Percentiles rank a stretch among this genome's conserved stretches.
phyloP scores from a whole-genome alignment of 1,140 invertebrate species.

The Akabosia matsudoensis region DNA sequence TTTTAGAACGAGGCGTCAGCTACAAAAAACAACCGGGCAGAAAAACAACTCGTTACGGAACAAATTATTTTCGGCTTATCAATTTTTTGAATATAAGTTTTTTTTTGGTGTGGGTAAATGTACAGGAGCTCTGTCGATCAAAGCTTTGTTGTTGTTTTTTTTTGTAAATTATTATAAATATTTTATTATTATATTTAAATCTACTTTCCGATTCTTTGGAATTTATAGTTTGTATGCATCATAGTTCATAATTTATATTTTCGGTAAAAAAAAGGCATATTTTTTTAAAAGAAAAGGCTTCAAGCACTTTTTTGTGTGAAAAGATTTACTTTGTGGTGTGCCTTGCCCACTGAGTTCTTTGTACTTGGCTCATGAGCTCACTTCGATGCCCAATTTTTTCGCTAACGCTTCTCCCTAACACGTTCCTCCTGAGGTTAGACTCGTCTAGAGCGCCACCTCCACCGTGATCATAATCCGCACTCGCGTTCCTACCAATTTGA shows the following conservation, averaged over 20 bases:
- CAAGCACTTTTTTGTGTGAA: background rate
- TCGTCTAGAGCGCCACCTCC: background rate
- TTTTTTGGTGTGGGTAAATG: too few relatives aligned
- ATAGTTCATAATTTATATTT: background rate
- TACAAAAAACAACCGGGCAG: constrained; percentile 13
- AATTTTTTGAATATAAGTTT: too few relatives aligned
- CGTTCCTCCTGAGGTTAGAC: constrained; percentile 33
- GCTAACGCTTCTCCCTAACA: constrained; percentile 74
- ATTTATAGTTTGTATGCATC: constrained; percentile 3
- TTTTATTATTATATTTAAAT: background rate
- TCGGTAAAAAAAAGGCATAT: background rate
- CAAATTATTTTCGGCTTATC: background rate
- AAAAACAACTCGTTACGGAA: background rate
- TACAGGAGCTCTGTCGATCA: constrained; percentile 11
- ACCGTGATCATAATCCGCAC: constrained; percentile 4
- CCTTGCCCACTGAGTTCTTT: constrained; percentile 73
- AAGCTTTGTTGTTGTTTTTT: background rate
- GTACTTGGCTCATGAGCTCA: constrained; percentile 76
- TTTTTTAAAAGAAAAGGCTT: background rate
- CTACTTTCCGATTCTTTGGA: background rate
- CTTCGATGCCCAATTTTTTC: constrained; percentile 77
- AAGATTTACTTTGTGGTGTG: constrained; percentile 75
- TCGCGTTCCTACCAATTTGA: constrained; percentile 16
- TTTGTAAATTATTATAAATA: too few relatives aligned
- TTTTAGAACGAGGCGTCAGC: constrained; percentile 35